Evolutionary conservation across 2,888 invertebrate species (phyloP).

Genomic region (Chymomyza caudatula): DNA sequence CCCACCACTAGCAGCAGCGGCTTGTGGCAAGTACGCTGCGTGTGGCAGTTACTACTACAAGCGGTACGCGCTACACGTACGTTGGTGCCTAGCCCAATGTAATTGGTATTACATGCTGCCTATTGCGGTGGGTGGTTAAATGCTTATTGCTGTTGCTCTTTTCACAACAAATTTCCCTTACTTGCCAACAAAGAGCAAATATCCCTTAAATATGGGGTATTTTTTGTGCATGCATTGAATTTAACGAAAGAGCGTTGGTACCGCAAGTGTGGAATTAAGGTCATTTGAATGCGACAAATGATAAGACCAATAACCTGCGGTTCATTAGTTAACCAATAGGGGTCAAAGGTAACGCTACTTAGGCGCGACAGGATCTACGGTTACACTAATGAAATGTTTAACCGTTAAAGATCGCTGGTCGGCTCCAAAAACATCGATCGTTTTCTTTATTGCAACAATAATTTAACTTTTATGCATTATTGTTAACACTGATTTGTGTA

Average conservation of each 20-base stretch:
- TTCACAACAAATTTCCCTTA: constrained; percentile 31
- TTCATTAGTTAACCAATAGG: neutral
- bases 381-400: no score
- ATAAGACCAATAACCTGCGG: neutral
- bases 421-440: no score
- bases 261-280: neutral
- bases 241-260: neutral
- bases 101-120: constrained; percentile 59
- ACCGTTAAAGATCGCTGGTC: no score
- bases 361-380: neutral
- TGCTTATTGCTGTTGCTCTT: constrained; percentile 29
- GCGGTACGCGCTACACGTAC: neutral
- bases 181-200: constrained; percentile 47
- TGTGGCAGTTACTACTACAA: no score
- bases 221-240: neutral
- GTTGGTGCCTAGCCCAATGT: constrained; percentile 54
- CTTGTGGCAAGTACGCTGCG: no score
- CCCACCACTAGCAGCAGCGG: constrained; percentile 1
- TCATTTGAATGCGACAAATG: neutral
- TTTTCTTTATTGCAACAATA: no score
- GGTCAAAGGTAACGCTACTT: neutral
- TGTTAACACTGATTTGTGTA: no score
- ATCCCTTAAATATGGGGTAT: constrained; percentile 7
- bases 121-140: neutral
- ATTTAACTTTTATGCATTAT: no score